These are phyloP conservation scores for Ceyx melanurus DNA, from an alignment of 2,113 vertebrate species.

Conservation along the genomic window DNA sequence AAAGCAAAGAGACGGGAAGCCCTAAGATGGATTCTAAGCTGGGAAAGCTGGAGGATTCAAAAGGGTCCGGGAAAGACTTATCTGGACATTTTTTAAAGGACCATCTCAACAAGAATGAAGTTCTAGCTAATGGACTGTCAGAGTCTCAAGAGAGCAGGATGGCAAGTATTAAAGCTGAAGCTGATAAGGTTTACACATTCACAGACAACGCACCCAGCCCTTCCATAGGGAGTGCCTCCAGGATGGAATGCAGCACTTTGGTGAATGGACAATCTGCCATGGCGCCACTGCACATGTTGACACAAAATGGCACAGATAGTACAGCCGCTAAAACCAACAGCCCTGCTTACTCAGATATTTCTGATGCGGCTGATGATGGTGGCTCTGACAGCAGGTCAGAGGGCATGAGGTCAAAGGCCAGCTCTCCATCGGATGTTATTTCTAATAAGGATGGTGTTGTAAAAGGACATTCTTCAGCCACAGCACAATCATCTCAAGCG, in stretches of 20 bases:
- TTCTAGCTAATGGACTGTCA: conserved; percentile 82
- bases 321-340: conserved; percentile 89
- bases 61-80: conserved; percentile 86
- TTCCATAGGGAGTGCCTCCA: conserved; percentile 91
- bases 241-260: conserved; percentile 85
- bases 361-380: conserved; percentile 93
- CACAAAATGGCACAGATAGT: conserved; percentile 80
- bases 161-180: conserved; percentile 97
- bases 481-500: conserved; percentile 74
- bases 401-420: conserved; percentile 87
- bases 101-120: conserved; percentile 91
- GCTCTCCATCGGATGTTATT: conserved; percentile 84
- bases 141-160: conserved; percentile 96
- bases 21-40: conserved; percentile 85
- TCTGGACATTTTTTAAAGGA: conserved; percentile 95
- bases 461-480: conserved; percentile 81
- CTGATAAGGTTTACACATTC: conserved; percentile 98
- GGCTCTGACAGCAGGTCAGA: conserved; percentile 91
- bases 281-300: conserved; percentile 77
- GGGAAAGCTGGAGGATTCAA: conserved; percentile 88
- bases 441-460: conserved; percentile 81
- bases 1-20: conserved; percentile 84
- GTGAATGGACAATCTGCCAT: conserved; percentile 82
- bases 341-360: conserved; percentile 97
- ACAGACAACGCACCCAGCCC: conserved; percentile 98